Base-by-base conservation (phyloP, 2,888 invertebrate species). In the Chymomyza amoena region DNA sequence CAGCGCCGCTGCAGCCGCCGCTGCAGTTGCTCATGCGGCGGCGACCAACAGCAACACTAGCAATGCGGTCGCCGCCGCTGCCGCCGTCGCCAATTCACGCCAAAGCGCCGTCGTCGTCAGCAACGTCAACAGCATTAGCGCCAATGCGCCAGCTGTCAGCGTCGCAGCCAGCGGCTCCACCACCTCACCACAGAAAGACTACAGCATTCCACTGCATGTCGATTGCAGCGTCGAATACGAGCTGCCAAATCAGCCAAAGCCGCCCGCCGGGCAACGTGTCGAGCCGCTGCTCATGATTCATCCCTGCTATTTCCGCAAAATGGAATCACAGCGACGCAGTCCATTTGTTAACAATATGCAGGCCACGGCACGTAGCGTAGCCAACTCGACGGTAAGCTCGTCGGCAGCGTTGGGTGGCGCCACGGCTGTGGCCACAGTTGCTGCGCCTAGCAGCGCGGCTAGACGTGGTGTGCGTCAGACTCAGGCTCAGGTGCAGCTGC, bases 151-250 rank as follows among this genome's bases (percentile, higher is more conserved):
- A 54, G 64, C 54, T 66, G 79, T 67, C 81, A 77, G 45, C 76
- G 79, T 57, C 68, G 61, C 16, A 62, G 74, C 15, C 73, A 69
- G 16, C 73, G 70, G n/a, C 70, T 62, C 10, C 70, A 52, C 4
- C 73, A 72, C 87, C 91, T 92, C 92, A 91, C 87, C 89, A 88
- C 94, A 94, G 91, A 96, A 96, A 93, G 96, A 97, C 92, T 96
- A 96, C 93, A 95, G 95, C 92, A 94, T 96, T 92, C 96, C 96
- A 89, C 93, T 97, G 91, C 96, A 96, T 93, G 97, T 97, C 92
- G 97, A 97, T 92, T 96, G 96, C 93, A 96, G 96, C 93, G 96
- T 97, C 89, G 97, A 97, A 93, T 97, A 97, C 93, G 97, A 97
- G 93, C 93, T 97, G 92, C 96, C 96, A 89, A 96, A 96, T 92